Evolutionary conservation across 1,140 invertebrate genomes (phyloP), one percentile per base, ranked within the genome.

Genomic region (Drosophila eugracilis): DNA sequence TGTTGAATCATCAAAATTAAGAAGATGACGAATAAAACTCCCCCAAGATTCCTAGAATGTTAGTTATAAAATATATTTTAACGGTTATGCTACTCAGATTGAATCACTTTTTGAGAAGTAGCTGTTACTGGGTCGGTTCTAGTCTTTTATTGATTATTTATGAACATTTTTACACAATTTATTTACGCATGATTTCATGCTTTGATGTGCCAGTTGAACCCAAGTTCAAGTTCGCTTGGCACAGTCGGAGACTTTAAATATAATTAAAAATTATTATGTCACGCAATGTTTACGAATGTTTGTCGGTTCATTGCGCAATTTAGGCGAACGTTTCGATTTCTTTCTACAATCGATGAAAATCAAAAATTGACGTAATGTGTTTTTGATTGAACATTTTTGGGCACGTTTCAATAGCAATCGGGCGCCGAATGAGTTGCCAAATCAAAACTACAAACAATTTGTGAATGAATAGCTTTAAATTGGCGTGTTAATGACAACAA

Each of bases 241-340:
- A 44, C 15, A 55, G 52, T 44, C 32, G 34, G 32, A 26, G 7
- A 30, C 24, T 45, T 36, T 39, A 57, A 79, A 86, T 73, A 59
- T 86, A 80, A 86, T 86, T 84, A 80, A 84, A 74, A 75, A 85
- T 74, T 77, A 81, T 81, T 77, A 81, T 86, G 80, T 86, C 81
- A 86, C 81, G 67, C 72, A 81, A 57, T 83, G 49, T 67, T 67
- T 67, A 67, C 65, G 60, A 67, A 53, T 67, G 65, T 67, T 84
- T 84, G 70, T 32, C 30, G 42, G 28, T 22, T 44, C 57, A 37
- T 83, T 81, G 67, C 62, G 74, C 63, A 78, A 81, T 42, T 26
- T 32, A 22, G 21, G 14, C 22, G 28, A 60, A 37, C 57, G 37
- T 34, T 44, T 70, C 53, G 28, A 47, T 75, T 63, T 63, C 39